A percentile compares a stretch with the other conserved stretches of the same genome.
Evolutionary conservation across 2,797 vertebrate genomes (phyloP).

Genomic region (Eutrigla gurnardus): DNA sequence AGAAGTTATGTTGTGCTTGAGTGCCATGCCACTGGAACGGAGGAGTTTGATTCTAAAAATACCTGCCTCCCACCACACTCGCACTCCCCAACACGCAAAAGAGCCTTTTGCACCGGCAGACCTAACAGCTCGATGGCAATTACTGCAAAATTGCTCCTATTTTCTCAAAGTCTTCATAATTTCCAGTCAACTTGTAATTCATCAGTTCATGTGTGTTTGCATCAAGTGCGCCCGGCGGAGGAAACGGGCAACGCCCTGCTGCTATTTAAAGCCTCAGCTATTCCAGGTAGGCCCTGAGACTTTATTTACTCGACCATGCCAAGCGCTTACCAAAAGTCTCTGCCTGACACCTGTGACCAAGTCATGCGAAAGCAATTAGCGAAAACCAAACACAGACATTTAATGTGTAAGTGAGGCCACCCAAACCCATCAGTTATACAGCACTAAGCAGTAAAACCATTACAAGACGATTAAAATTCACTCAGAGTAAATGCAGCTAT

Average conservation of each 20-base stretch:
- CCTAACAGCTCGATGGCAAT: slow-evolving; percentile 79
- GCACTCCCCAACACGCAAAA: slow-evolving; percentile 67
- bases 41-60: slow-evolving; percentile 82
- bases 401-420: slow-evolving; percentile 61
- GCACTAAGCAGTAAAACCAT: slow-evolving; percentile 66
- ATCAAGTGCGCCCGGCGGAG: slow-evolving; percentile 65
- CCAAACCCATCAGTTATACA: slow-evolving; percentile 57
- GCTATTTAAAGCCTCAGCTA: slow-evolving; percentile 79
- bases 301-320: slow-evolving; percentile 66
- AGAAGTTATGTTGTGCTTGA: slow-evolving; percentile 79
- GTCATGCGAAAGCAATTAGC: slow-evolving; percentile 73
- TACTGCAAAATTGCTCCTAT: slow-evolving; percentile 80
- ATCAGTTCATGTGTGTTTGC: slow-evolving; percentile 78
- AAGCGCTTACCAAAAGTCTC: slow-evolving; percentile 81
- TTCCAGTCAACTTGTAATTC: slow-evolving; percentile 86
- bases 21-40: slow-evolving; percentile 76
- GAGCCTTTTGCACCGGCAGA: slow-evolving; percentile 57
- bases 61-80: slow-evolving; percentile 68
- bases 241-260: slow-evolving; percentile 73
- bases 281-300: slow-evolving; percentile 82
- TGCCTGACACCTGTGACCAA: slow-evolving; percentile 77
- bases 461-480: slow-evolving; percentile 68
- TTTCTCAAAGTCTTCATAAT: slow-evolving; percentile 82
- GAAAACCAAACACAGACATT: slow-evolving; percentile 70
- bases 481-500: slow-evolving; percentile 42